Conservation (phyloP, 2,888 invertebrate genomes). For the Hypolimnas misippus region DNA sequence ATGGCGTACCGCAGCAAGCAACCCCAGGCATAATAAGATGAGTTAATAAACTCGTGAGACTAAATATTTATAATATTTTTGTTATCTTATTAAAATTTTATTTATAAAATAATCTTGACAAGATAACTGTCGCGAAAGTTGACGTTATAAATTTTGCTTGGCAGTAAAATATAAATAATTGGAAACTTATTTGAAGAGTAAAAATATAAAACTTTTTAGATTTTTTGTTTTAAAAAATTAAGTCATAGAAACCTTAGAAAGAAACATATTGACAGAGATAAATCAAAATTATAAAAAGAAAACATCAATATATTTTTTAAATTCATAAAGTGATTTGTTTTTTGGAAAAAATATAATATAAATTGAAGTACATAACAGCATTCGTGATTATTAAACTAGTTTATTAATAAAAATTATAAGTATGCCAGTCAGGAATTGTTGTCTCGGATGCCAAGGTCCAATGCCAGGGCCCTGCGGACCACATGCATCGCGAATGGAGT, state of each 20-base stretch:
- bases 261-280: too few species aligned
- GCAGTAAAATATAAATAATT: neutral
- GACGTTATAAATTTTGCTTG: too few species aligned
- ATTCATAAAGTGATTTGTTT: too few species aligned
- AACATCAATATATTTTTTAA: too few species aligned
- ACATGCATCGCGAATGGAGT: slow-evolving; percentile 50
- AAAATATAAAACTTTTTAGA: neutral
- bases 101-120: neutral
- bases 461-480: slow-evolving; percentile 65
- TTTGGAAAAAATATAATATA: neutral
- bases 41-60: neutral
- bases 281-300: too few species aligned
- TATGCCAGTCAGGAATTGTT: slow-evolving; percentile 78
- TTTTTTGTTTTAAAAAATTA: too few species aligned
- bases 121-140: too few species aligned
- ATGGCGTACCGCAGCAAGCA: slow-evolving; percentile 29
- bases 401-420: too few species aligned
- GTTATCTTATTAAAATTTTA: too few species aligned
- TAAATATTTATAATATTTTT: too few species aligned
- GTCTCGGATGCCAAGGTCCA: slow-evolving; percentile 68
- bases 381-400: too few species aligned
- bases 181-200: neutral
- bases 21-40: slow-evolving; percentile 26
- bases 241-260: too few species aligned
- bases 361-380: slow-evolving; percentile 1